Evolutionary conservation across 2,797 vertebrate species (phyloP), one percentile per base, ranked within the genome.

Genomic region (Octomys mimax): DNA sequence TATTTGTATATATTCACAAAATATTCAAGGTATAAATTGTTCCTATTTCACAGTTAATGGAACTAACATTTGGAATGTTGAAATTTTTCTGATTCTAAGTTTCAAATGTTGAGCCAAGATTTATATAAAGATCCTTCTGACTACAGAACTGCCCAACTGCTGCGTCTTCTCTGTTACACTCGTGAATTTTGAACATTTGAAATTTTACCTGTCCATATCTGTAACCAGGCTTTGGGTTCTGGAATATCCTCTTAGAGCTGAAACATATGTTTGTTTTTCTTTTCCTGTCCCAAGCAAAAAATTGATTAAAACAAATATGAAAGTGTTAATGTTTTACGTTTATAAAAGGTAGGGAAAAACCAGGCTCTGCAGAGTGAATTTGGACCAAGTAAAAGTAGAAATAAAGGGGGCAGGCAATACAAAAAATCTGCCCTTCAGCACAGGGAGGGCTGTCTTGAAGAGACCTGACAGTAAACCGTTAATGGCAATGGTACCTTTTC

Each of bases 51-150:
- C 70, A 82, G 31, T 64, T 78, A 26, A n/a, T 87, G 16, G 39
- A 73, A 82, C 39, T 91, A 68, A 73, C 21, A 68, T 6, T 85
- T 73, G 33, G 24, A 85, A 92, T 33, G 33, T 66, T 95, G 95
- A n/a, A 39, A 80, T 85, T 46, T 87, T 68, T 91, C 75, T 52
- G 2, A 54, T 62, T 80, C 70, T n/a, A 26, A 75, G 24, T 78
- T 49, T 78, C 26, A 49, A 91, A 52, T 77, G 28, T 75, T 94
- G 49, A 86, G 59, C 6, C 1, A 78, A 31, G 5, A 36, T 33
- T 92, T 94, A 18, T 19, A 81, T 46, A 22, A n/a, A 92, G 52
- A 95, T 66, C 21, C 33, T 5, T 62, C 28, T 70, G 5, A 21
- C 26, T 84, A 61, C 54, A 80, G 77, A 73, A 61, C 11, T 13